Conservation (phyloP, 1,140 invertebrate genomes). For the Triops cancriformis region DNA sequence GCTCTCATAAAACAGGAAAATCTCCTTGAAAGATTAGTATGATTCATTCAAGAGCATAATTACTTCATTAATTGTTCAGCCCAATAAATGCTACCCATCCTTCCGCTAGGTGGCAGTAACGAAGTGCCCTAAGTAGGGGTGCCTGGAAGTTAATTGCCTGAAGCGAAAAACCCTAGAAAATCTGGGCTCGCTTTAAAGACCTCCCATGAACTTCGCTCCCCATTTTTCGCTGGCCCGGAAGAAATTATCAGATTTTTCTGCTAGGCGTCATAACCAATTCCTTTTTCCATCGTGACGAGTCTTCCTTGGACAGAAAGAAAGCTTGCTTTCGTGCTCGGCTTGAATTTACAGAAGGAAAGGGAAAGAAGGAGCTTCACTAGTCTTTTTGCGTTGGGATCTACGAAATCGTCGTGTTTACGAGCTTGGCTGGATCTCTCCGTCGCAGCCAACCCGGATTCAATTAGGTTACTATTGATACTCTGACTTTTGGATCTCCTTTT, state of each 20-base stretch:
- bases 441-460: slow-evolving; percentile 12
- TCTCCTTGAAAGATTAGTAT: too few relatives aligned
- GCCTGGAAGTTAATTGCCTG: not conserved
- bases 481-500: not conserved
- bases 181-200: too few relatives aligned
- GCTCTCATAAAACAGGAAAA: too few relatives aligned
- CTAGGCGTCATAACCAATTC: too few relatives aligned
- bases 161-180: too few relatives aligned
- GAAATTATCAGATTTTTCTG: too few relatives aligned
- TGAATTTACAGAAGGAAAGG: not conserved
- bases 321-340: too few relatives aligned
- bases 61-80: not conserved
- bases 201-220: too few relatives aligned
- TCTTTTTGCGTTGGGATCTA: not conserved
- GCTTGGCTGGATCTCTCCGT: not conserved
- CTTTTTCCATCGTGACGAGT: too few relatives aligned
- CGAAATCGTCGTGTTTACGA: not conserved
- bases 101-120: not conserved
- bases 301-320: too few relatives aligned
- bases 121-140: not conserved
- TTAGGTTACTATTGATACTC: slow-evolving; percentile 4
- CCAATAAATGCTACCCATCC: not conserved
- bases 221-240: too few relatives aligned
- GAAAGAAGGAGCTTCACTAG: not conserved
- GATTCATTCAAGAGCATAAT: too few relatives aligned